Evolutionary conservation across 2,113 vertebrate genomes (phyloP), one percentile per base, ranked within the genome.

Genomic region (Rhea pennata): DNA sequence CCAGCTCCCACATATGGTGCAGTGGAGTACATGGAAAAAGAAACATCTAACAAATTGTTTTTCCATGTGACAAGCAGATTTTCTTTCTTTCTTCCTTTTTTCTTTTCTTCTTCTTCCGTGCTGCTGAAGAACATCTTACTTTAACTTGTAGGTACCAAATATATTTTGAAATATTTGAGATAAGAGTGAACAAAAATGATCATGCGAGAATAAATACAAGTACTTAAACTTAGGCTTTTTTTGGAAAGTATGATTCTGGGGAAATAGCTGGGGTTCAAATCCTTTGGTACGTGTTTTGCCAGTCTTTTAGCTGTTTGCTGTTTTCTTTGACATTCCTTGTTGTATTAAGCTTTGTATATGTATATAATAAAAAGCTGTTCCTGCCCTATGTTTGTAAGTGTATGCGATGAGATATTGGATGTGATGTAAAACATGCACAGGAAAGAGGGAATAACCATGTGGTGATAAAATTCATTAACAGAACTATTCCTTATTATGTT

Each of bases 1-100:
- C 97, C 97, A 97, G 92, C 84, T 88, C 94, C 91, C 77, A 84
- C 97, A 96, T 93, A 96, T 85, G 97, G 95, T 91, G 53, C 79
- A 56, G 78, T 77, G 59, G 84, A 93, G 90, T 78, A 77, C 85
- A 61, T 71, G 93, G 94, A 88, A 89, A 88, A 94, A 95, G 76
- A 82, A 82, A 53, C 5, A 4, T 92, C 65, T 72, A 61, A 62
- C 80, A 89, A 65, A 76, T 15, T 76, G 39, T 84, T 94, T 95
- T 95, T 94, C 95, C 88, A 17, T 87, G 84, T 66, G 73, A 14
- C 31, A 67, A 88, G 67, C 6, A 59, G 42, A 62, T 77, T 54
- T 46, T 80, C 58, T 66, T n/a, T 61, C 81, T 31, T 62, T 17
- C 36, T 6, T 22, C 27, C 56, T 17, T 48, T 6, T 22, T 26